Percentiles rank a stretch among this genome's conserved stretches.
Evolutionary conservation across 1,140 invertebrate species (phyloP).

Genomic region (Philopotamus ludificatus): DNA sequence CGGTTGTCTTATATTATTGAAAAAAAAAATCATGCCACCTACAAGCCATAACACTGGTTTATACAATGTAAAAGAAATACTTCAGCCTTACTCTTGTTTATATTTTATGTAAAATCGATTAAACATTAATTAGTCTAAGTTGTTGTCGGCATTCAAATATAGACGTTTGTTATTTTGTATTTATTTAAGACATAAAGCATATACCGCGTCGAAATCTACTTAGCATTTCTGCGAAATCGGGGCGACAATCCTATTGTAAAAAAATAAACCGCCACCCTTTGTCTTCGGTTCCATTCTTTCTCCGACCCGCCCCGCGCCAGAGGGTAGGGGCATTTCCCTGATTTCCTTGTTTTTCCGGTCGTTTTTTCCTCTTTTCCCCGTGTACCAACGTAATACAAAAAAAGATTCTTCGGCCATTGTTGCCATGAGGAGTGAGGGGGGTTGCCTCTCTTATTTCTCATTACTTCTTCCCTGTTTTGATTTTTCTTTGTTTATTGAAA

Average conservation of each 20-base stretch:
- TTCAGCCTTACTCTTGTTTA: too few relatives aligned
- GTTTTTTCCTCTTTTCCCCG: background rate
- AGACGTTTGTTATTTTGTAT: too few relatives aligned
- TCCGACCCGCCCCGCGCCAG: background rate
- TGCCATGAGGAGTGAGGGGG: too few relatives aligned
- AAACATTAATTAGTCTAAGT: too few relatives aligned
- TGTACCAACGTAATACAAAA: constrained; percentile 9
- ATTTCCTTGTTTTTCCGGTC: constrained; percentile 3
- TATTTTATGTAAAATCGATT: too few relatives aligned
- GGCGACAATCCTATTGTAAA: background rate
- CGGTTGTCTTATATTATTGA: too few relatives aligned
- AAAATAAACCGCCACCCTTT: background rate
- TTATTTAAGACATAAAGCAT: too few relatives aligned
- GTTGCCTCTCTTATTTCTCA: constrained; percentile 25
- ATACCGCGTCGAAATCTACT: background rate
- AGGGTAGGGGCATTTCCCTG: background rate
- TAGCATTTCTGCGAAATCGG: background rate
- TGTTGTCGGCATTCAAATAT: too few relatives aligned
- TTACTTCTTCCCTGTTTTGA: constrained; percentile 17
- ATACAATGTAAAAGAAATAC: too few relatives aligned
- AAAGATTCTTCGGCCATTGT: constrained; percentile 12
- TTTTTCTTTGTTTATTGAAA: constrained; percentile 23
- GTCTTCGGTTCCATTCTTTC: constrained; percentile 2
- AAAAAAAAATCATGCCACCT: too few relatives aligned
- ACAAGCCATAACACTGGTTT: too few relatives aligned